These are phyloP conservation scores for Macaca mulatta DNA, from an alignment of 2,113 vertebrate genomes.

Conservation along the genomic window DNA sequence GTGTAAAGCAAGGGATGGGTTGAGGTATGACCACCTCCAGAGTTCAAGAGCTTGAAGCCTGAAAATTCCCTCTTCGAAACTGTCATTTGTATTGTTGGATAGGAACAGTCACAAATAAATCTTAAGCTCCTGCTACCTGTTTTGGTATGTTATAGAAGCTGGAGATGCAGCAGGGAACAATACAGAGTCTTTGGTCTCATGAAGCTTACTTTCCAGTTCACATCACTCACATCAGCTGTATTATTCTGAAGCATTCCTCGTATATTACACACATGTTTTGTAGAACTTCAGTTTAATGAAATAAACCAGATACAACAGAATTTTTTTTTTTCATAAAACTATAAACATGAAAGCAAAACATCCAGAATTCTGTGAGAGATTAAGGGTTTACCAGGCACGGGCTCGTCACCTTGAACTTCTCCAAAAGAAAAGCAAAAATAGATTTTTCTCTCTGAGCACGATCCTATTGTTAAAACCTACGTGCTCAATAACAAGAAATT, in stretches of 20 bases:
- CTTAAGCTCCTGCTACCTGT: no score
- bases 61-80: background rate
- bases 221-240: background rate
- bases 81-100: background rate
- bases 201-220: background rate
- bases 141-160: background rate
- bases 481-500: background rate
- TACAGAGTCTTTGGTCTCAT: background rate
- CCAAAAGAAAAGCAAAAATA: background rate
- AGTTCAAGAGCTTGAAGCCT: background rate
- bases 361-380: background rate
- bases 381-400: background rate
- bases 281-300: background rate
- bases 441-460: background rate
- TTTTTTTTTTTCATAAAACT: background rate
- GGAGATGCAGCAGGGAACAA: fast-evolving
- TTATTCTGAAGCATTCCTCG: background rate
- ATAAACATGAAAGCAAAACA: background rate
- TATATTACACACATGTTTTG: background rate
- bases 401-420: background rate
- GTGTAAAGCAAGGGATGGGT: background rate
- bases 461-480: background rate
- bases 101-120: background rate
- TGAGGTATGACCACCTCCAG: background rate
- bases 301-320: background rate